Evolutionary conservation across 2,888 invertebrate genomes (phyloP).

Genomic region (Macrostomum cliftonense): DNA sequence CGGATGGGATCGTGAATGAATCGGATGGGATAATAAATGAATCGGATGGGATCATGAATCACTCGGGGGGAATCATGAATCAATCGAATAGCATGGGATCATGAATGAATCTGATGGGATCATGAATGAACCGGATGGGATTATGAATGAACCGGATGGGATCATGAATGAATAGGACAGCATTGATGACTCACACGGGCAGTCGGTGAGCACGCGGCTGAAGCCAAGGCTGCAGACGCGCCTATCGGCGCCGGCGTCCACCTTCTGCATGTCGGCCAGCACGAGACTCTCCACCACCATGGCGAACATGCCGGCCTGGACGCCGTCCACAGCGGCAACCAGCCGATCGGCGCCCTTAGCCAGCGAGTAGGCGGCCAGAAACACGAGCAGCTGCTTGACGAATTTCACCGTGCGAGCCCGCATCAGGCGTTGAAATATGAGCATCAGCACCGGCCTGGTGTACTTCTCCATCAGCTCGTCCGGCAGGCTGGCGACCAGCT

Average conservation of each 20-base stretch:
- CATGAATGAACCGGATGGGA: too few relatives aligned
- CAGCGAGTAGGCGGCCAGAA: neutral
- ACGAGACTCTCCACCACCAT: constrained; percentile 82
- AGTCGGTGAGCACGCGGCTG: constrained; percentile 61
- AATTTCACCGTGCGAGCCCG: constrained; percentile 86
- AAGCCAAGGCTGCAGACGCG: constrained; percentile 79
- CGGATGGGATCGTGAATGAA: too few relatives aligned
- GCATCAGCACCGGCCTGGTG: constrained; percentile 65
- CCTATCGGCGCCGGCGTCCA: constrained; percentile 59
- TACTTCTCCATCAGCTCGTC: constrained; percentile 55
- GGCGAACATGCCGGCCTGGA: constrained; percentile 58
- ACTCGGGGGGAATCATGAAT: too few relatives aligned
- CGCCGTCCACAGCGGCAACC: neutral
- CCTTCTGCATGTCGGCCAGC: constrained; percentile 65
- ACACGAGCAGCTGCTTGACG: constrained; percentile 47
- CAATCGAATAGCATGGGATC: neutral
- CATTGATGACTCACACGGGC: too few relatives aligned
- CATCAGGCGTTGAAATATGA: constrained; percentile 78
- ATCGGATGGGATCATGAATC: too few relatives aligned
- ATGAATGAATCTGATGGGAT: too few relatives aligned
- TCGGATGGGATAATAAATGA: neutral
- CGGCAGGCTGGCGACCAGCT: constrained; percentile 62
- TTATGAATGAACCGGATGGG: too few relatives aligned
- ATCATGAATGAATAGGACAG: too few relatives aligned
- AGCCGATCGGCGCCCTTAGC: neutral